phyloP scores from a whole-genome alignment of 2,888 invertebrate species.

The Neoascia interrupta region DNA sequence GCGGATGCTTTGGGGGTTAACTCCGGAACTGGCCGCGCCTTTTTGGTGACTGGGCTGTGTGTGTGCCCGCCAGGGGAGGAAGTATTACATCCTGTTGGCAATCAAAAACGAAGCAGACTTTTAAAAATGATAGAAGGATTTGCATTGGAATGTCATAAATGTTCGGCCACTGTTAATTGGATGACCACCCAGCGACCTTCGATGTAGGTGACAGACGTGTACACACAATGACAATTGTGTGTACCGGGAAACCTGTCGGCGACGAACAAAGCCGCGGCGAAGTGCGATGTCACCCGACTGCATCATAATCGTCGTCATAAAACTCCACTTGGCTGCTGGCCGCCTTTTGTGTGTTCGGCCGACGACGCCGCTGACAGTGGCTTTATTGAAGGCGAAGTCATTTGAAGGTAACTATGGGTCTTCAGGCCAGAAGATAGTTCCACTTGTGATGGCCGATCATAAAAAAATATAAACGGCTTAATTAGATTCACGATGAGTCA shows the following conservation, averaged over 20 bases:
- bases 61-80: slow-evolving; percentile 24
- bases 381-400: too few species aligned
- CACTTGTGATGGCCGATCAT: slow-evolving; percentile 65
- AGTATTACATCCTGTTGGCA: slow-evolving; percentile 14
- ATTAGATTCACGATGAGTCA: slow-evolving; percentile 68
- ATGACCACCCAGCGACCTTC: slow-evolving; percentile 59
- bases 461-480: slow-evolving; percentile 67
- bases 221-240: slow-evolving; percentile 21
- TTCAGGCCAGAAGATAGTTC: too few species aligned
- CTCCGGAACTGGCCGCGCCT: slow-evolving; percentile 40
- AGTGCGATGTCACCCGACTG: slow-evolving; percentile 68
- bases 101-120: slow-evolving; percentile 13
- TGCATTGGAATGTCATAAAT: slow-evolving; percentile 48
- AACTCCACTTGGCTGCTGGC: slow-evolving; percentile 47
- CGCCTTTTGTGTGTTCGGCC: neutral
- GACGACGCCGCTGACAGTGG: too few species aligned
- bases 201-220: slow-evolving; percentile 47
- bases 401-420: too few species aligned
- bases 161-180: slow-evolving; percentile 44
- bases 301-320: slow-evolving; percentile 64
- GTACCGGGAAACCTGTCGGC: slow-evolving; percentile 42
- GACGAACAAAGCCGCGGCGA: slow-evolving; percentile 55
- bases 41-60: slow-evolving; percentile 9
- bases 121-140: too few species aligned
- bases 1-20: slow-evolving; percentile 25